phyloP scores from a whole-genome alignment of 2,797 vertebrate genomes.

The Thalassophryne amazonica region DNA sequence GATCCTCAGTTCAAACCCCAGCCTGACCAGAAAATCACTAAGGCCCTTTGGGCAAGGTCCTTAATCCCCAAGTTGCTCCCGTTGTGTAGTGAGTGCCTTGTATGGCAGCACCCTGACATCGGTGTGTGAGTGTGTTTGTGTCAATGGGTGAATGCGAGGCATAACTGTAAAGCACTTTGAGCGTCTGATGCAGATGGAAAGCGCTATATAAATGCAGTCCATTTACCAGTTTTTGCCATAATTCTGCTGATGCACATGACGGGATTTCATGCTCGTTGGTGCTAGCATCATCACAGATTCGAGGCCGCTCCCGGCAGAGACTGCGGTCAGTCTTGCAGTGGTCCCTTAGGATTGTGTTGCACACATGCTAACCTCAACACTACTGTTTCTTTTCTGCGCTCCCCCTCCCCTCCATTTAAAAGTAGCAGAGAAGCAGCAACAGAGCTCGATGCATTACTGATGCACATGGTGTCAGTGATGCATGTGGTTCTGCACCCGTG shows the following conservation, averaged over 20 bases:
- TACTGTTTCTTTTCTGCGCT: slow-evolving; percentile 44
- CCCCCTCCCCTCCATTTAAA: slow-evolving; percentile 29
- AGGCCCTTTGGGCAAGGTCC: no score
- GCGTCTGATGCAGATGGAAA: no score
- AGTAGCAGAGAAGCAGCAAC: slow-evolving; percentile 52
- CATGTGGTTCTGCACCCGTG: slow-evolving; percentile 36
- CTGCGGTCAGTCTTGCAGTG: background rate
- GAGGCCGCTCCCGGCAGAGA: background rate
- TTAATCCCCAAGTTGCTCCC: no score
- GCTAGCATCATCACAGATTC: background rate
- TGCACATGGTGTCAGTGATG: slow-evolving; percentile 57
- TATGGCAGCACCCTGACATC: slow-evolving; percentile 20
- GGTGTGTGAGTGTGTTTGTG: no score
- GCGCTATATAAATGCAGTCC: no score
- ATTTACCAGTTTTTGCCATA: slow-evolving; percentile 34
- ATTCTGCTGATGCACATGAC: slow-evolving; percentile 11
- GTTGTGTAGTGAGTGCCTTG: no score
- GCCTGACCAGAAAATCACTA: no score
- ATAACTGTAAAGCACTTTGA: no score
- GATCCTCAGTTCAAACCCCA: no score
- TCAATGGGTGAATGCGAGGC: no score
- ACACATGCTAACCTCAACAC: slow-evolving; percentile 28
- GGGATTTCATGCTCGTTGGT: background rate
- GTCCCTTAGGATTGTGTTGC: slow-evolving; percentile 19
- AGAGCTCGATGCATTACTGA: slow-evolving; percentile 68